Base-by-base conservation (phyloP, 2,113 vertebrate species). In the Lynx canadensis region DNA sequence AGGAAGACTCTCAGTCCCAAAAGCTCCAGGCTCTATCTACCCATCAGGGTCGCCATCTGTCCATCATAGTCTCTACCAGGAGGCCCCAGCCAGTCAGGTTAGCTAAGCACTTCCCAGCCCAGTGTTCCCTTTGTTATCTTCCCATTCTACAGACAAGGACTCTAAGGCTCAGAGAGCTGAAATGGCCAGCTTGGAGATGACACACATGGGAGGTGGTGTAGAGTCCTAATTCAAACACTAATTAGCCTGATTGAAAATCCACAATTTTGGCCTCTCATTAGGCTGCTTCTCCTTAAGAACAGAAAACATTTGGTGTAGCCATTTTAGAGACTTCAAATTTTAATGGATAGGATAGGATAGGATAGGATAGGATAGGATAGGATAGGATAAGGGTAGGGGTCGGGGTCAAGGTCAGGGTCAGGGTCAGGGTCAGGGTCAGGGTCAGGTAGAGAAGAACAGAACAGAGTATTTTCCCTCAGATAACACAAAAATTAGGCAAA, bases 161-260 rank as follows among this genome's bases (percentile, higher is more conserved):
- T 33, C 19, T 19, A 38, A 80, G 66, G 50, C 71, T 85, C 78
- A 89, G 95, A 91, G 31, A 91, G 52, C 18, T 33, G 33, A 89
- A 71, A 33, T 33, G 14, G 36, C 36, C 36, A 19, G 21, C 57
- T 25, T 60, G 73, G 78, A 88, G 27, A 16, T 79, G 36, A 80
- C 41, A 50, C 7, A 48, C 63, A 84, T 3, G 7, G 45, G 41
- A 97, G 41, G 38, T 21, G 3, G 36, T 21, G 73, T 21, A 68
- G 60, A 91, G 38, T 76, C 89, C 15, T 65, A 45, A 78, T n/a
- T 73, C 55, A 80, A 80, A 90, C 29, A 71, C 63, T 41, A 60
- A 76, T 73, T 21, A 52, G 38, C 12, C 50, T 36, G 16, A 83
- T 83, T 83, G 25, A 78, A 90, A 94, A 74, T 63, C 55, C 80